Evolutionary conservation across 2,113 vertebrate genomes (phyloP).

Genomic region (Cinclus cinclus): DNA sequence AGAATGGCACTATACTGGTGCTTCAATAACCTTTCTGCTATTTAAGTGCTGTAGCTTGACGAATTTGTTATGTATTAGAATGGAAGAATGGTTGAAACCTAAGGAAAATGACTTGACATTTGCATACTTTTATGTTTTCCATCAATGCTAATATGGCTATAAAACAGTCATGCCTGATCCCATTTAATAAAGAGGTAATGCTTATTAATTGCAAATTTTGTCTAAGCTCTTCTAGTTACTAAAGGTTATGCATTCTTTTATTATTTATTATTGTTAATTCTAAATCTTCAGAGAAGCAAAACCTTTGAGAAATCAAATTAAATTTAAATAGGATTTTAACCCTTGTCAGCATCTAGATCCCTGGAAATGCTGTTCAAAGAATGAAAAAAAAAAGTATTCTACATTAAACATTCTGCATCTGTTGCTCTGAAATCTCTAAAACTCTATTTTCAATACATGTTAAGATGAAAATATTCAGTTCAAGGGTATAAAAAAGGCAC

Average conservation of each 20-base stretch:
- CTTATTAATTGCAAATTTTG: constrained; percentile 70
- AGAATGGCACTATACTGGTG: not conserved
- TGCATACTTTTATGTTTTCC: constrained; percentile 62
- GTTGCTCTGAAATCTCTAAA: not conserved
- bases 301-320: constrained; percentile 62
- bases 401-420: not conserved
- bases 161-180: constrained; percentile 41
- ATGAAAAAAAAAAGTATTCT: not conserved
- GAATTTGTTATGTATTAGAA: not conserved
- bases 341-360: not conserved
- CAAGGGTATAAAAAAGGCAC: not conserved
- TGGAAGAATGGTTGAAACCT: not conserved
- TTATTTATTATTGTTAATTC: constrained; percentile 51
- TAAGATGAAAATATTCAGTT: not conserved
- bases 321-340: constrained; percentile 63
- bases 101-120: constrained; percentile 68
- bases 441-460: not conserved
- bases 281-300: constrained; percentile 28
- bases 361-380: not conserved
- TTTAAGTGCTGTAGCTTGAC: not conserved
- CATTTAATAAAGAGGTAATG: constrained; percentile 44
- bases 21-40: not conserved
- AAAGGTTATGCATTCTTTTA: constrained; percentile 65
- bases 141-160: constrained; percentile 55
- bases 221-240: constrained; percentile 54